Conservation (phyloP, 1,140 invertebrate genomes). For the Oppia nitens region DNA sequence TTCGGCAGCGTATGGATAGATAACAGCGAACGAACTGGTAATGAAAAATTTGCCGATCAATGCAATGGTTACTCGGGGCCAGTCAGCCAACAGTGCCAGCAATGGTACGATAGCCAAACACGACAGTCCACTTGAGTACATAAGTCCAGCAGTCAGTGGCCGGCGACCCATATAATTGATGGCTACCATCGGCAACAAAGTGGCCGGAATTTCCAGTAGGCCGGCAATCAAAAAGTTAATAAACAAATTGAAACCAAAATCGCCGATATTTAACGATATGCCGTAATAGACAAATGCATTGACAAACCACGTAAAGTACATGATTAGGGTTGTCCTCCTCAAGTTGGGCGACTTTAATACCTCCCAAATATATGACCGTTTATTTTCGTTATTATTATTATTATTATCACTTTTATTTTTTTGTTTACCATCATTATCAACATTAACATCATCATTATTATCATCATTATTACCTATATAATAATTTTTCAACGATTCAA, state of each 20-base stretch:
- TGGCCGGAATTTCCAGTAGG: conserved; percentile 27
- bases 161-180: conserved; percentile 2
- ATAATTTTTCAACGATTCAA: neutral
- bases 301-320: conserved; percentile 14
- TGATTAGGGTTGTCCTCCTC: conserved; percentile 10
- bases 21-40: conserved; percentile 64
- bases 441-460: neutral
- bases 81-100: conserved; percentile 24
- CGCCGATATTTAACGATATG: conserved; percentile 3
- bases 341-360: neutral
- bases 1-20: conserved; percentile 79
- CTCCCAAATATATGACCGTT: neutral
- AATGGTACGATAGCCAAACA: neutral
- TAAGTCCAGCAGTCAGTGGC: neutral
- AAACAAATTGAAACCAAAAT: conserved; percentile 1
- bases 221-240: conserved; percentile 6
- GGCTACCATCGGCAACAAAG: conserved; percentile 5
- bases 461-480: neutral
- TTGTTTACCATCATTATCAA: too few species aligned
- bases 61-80: conserved; percentile 41
- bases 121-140: too few species aligned
- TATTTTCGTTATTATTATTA: neutral
- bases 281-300: conserved; percentile 9
- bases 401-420: too few species aligned
- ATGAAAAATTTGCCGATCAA: conserved; percentile 65